phyloP scores from a whole-genome alignment of 2,113 vertebrate species.

The Pseudolaguvia tuberculata region DNA sequence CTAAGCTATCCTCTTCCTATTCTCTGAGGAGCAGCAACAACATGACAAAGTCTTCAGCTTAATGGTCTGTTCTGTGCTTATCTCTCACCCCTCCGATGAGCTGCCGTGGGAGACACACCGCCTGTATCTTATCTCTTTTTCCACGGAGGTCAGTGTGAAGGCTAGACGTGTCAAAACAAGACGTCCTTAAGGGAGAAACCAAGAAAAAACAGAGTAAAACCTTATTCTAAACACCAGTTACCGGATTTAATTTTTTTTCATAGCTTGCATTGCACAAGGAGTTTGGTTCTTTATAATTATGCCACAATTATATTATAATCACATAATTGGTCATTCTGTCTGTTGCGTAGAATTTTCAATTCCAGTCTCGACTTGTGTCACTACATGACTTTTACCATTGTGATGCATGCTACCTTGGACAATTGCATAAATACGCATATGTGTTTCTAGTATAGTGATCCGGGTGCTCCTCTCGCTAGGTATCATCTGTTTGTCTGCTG shows the following conservation, averaged over 20 bases:
- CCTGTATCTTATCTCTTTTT: constrained; percentile 32
- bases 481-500: no score
- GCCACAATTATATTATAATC: background rate
- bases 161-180: constrained; percentile 17
- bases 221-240: background rate
- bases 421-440: background rate
- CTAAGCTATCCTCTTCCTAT: background rate
- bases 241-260: background rate
- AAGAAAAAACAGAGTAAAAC: background rate
- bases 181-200: background rate
- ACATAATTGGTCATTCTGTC: background rate
- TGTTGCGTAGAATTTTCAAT: background rate
- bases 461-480: no score
- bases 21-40: constrained; percentile 9
- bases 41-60: constrained; percentile 28
- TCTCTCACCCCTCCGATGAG: constrained; percentile 23
- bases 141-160: constrained; percentile 34
- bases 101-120: constrained; percentile 21
- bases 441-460: no score
- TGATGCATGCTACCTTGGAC: background rate
- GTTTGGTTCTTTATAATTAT: background rate
- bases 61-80: constrained; percentile 27
- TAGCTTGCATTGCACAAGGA: background rate
- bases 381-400: background rate
- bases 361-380: background rate